phyloP scores from a whole-genome alignment of 2,797 vertebrate genomes.

The Sebastolobus alascanus region DNA sequence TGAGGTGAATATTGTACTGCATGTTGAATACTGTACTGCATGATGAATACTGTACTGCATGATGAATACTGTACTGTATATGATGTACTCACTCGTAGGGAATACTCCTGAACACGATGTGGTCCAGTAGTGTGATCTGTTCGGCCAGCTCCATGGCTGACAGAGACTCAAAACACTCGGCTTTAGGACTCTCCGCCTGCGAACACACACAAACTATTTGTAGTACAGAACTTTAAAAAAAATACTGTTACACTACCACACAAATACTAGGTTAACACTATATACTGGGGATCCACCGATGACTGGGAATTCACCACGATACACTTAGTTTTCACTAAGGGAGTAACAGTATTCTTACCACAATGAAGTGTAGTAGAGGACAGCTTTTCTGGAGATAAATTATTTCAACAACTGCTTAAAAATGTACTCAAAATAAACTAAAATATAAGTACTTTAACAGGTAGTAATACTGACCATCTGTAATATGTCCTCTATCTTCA shows the following conservation, averaged over 20 bases:
- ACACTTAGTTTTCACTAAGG: not conserved
- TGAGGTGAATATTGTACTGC: not conserved
- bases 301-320: not conserved
- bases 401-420: slow-evolving; percentile 19
- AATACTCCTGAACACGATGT: slow-evolving; percentile 94
- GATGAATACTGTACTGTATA: too few species aligned
- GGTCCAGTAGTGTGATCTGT: slow-evolving; percentile 96
- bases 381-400: slow-evolving; percentile 77
- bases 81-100: slow-evolving; percentile 92
- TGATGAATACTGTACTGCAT: too few species aligned
- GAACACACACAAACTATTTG: not conserved
- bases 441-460: not conserved
- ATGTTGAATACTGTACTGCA: too few species aligned
- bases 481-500: slow-evolving; percentile 92
- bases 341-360: slow-evolving; percentile 62
- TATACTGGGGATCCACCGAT: not conserved
- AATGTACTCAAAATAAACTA: not conserved
- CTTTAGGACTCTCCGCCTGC: slow-evolving; percentile 89
- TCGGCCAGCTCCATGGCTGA: slow-evolving; percentile 97
- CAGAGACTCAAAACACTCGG: slow-evolving; percentile 93
- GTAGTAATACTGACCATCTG: slow-evolving; percentile 87
- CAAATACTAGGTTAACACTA: not conserved
- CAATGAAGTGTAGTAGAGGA: slow-evolving; percentile 80
- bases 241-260: not conserved
- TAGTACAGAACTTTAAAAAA: not conserved